Percentiles rank a stretch among this genome's conserved stretches.
Evolutionary conservation across 2,888 invertebrate genomes (phyloP).

Genomic region (Mythimna vitellina): DNA sequence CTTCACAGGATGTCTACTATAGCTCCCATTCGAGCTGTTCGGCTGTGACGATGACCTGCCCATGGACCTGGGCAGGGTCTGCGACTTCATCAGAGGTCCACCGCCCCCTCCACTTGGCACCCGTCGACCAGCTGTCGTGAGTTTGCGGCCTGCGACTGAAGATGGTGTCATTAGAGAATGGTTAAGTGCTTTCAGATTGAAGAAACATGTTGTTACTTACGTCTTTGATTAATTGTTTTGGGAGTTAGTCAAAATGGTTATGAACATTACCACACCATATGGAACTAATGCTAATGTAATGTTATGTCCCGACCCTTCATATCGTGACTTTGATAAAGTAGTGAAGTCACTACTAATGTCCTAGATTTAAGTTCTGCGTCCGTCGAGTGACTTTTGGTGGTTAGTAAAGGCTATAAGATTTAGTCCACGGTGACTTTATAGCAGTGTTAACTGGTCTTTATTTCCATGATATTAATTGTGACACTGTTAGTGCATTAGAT

Average conservation of each 20-base stretch:
- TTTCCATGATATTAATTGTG: conserved; percentile 25
- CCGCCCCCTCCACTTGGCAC: conserved; percentile 90
- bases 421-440: background rate
- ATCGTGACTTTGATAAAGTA: no score
- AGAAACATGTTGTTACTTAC: conserved; percentile 18
- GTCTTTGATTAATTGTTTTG: background rate
- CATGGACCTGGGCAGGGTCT: conserved; percentile 96
- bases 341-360: background rate
- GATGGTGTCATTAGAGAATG: conserved; percentile 16
- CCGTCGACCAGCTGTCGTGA: conserved; percentile 94
- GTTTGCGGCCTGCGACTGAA: conserved; percentile 95
- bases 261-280: conserved; percentile 16
- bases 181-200: background rate
- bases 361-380: background rate
- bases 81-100: conserved; percentile 94
- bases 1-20: conserved; percentile 89
- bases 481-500: conserved; percentile 10
- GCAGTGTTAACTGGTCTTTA: background rate
- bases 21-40: conserved; percentile 87
- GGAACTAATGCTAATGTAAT: conserved; percentile 12
- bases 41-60: conserved; percentile 91
- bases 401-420: no score
- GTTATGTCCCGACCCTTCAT: background rate
- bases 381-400: background rate
- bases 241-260: conserved; percentile 4